phyloP scores from a whole-genome alignment of 1,140 invertebrate species.

The Centruroides vittatus region DNA sequence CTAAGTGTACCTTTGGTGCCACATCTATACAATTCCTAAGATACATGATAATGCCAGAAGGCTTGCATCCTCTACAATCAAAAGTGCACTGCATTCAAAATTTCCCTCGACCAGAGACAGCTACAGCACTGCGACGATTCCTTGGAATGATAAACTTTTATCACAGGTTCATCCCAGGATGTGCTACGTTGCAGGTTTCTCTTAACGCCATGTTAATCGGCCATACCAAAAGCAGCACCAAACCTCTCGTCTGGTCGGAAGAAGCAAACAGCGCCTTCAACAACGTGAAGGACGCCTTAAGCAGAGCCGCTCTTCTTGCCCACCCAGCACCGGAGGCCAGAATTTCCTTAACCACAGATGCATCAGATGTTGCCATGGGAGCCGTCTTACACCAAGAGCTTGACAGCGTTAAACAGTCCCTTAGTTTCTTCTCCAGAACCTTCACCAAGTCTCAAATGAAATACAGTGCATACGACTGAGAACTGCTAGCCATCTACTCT shows the following conservation, averaged over 20 bases:
- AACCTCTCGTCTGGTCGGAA: slow-evolving; percentile 6
- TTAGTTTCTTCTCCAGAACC: slow-evolving; percentile 14
- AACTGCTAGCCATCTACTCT: neutral
- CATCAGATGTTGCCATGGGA: slow-evolving; percentile 1
- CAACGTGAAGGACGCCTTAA: slow-evolving; percentile 25
- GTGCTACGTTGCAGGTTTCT: neutral
- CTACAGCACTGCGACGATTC: slow-evolving; percentile 24
- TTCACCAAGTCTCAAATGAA: slow-evolving; percentile 1
- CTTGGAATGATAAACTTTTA: slow-evolving; percentile 31
- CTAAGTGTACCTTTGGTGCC: no score
- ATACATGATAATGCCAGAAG: no score
- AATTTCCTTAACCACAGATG: slow-evolving; percentile 5
- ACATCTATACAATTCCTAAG: no score
- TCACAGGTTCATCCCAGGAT: neutral
- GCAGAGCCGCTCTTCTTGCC: neutral
- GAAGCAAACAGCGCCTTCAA: slow-evolving; percentile 24
- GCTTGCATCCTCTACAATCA: no score
- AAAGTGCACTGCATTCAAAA: neutral
- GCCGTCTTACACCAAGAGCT: slow-evolving; percentile 10
- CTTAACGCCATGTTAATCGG: neutral
- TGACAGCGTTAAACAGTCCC: neutral
- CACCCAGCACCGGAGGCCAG: neutral
- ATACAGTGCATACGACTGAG: neutral
- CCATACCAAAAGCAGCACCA: neutral
- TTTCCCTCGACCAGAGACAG: slow-evolving; percentile 19